These are phyloP conservation scores for Drosophila repleta DNA, from an alignment of 1,140 invertebrate species.

Conservation along the genomic window DNA sequence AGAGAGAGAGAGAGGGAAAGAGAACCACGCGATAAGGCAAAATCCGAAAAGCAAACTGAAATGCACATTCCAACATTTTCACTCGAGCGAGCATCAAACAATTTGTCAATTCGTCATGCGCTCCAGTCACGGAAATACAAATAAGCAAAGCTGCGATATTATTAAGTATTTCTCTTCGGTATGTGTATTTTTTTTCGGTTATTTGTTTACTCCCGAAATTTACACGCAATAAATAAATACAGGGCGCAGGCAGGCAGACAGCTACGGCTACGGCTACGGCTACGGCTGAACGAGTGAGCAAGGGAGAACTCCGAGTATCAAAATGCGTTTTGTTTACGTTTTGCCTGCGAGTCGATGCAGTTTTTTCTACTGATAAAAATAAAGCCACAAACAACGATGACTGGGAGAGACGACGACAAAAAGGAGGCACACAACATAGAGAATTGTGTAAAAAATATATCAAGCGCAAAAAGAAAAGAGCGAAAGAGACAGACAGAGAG, in stretches of 20 bases:
- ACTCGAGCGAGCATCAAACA: constrained; percentile 33
- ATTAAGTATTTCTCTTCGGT: constrained; percentile 9
- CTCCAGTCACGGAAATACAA: constrained; percentile 58
- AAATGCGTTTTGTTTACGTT: constrained; percentile 47
- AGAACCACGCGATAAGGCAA: constrained; percentile 28
- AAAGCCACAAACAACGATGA: constrained; percentile 47
- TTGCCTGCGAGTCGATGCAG: constrained; percentile 31
- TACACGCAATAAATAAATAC: constrained; percentile 72
- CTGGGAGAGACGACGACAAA: constrained; percentile 29
- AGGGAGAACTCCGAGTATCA: constrained; percentile 12
- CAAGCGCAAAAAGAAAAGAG: constrained; percentile 34
- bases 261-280: not conserved
- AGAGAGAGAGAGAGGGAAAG: constrained; percentile 3
- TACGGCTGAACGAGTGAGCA: constrained; percentile 1
- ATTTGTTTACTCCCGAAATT: constrained; percentile 66
- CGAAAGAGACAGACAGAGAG: not conserved
- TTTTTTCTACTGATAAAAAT: constrained; percentile 40
- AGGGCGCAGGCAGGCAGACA: constrained; percentile 1
- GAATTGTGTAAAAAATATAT: constrained; percentile 36
- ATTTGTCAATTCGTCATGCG: constrained; percentile 43
- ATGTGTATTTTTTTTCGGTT: constrained; percentile 19
- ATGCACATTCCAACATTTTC: constrained; percentile 29
- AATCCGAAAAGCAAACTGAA: constrained; percentile 15
- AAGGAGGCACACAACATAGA: constrained; percentile 35
- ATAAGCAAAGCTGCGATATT: constrained; percentile 37